A percentile compares a stretch with the other conserved stretches of the same genome.
These are phyloP conservation scores for Nothobranchius furzeri DNA, from an alignment of 2,113 vertebrate genomes.

Conservation along the genomic window DNA sequence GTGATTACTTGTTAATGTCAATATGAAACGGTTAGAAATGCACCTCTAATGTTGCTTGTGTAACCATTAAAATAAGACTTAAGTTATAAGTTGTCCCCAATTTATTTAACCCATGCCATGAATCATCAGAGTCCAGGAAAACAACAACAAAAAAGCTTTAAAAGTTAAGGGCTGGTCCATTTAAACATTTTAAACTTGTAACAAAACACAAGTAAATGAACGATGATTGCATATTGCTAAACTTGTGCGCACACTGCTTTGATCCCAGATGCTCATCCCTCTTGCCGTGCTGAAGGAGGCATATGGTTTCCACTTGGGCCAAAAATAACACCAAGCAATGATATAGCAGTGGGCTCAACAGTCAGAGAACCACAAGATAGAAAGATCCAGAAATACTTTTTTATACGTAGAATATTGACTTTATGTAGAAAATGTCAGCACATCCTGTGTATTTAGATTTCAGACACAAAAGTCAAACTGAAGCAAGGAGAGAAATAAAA, in stretches of 20 bases:
- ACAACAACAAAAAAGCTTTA: not conserved
- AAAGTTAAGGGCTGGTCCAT: not conserved
- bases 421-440: not conserved
- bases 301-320: constrained; percentile 75
- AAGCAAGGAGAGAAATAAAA: no score
- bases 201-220: constrained; percentile 31
- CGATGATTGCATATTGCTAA: constrained; percentile 11
- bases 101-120: not conserved
- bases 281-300: constrained; percentile 35
- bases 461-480: not conserved
- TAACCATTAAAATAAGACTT: not conserved
- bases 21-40: not conserved
- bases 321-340: constrained; percentile 76
- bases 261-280: constrained; percentile 25
- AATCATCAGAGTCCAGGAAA: not conserved
- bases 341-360: constrained; percentile 54
- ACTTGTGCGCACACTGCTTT: constrained; percentile 32
- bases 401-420: not conserved
- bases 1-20: not conserved
- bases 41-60: not conserved
- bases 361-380: constrained; percentile 23
- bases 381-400: constrained; percentile 13
- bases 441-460: not conserved
- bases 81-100: not conserved
- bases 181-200: not conserved